A percentile compares a stretch with the other conserved stretches of the same genome.
Conservation (phyloP, 2,797 vertebrate genomes). For the Streptopelia turtur region DNA sequence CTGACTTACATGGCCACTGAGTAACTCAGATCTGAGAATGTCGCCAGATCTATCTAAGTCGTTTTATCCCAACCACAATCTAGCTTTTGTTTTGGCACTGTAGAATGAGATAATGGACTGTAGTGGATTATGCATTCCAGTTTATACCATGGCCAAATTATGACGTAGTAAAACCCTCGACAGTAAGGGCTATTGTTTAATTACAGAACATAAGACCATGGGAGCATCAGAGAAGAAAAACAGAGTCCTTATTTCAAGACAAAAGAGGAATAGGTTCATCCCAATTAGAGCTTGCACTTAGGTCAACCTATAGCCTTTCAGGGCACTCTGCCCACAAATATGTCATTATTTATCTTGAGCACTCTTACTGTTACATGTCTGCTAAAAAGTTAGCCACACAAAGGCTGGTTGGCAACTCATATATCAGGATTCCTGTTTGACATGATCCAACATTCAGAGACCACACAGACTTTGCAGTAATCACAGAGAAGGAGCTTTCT, state of each 20-base stretch:
- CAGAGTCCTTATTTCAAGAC: background rate
- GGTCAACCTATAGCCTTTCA: background rate
- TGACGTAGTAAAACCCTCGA: constrained; percentile 22
- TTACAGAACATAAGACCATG: background rate
- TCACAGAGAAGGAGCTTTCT: background rate
- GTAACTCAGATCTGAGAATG: background rate
- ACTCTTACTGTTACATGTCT: background rate
- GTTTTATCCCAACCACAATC: constrained; percentile 16
- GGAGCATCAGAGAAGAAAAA: constrained; percentile 3
- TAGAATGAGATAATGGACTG: constrained; percentile 23
- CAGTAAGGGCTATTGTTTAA: constrained; percentile 55
- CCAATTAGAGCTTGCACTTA: constrained; percentile 10
- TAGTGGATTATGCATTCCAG: constrained; percentile 21
- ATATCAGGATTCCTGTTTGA: background rate
- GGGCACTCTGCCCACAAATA: background rate
- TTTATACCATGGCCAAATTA: constrained; percentile 25
- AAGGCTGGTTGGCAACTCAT: background rate
- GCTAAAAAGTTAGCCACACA: background rate
- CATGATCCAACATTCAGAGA: background rate
- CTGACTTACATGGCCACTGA: background rate
- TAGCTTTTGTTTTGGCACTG: constrained; percentile 41
- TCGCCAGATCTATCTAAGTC: background rate
- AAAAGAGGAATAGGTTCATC: constrained; percentile 14
- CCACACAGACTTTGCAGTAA: background rate
- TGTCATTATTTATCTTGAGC: constrained; percentile 10